phyloP scores from a whole-genome alignment of 1,140 invertebrate species.

The Campoletis sonorensis region DNA sequence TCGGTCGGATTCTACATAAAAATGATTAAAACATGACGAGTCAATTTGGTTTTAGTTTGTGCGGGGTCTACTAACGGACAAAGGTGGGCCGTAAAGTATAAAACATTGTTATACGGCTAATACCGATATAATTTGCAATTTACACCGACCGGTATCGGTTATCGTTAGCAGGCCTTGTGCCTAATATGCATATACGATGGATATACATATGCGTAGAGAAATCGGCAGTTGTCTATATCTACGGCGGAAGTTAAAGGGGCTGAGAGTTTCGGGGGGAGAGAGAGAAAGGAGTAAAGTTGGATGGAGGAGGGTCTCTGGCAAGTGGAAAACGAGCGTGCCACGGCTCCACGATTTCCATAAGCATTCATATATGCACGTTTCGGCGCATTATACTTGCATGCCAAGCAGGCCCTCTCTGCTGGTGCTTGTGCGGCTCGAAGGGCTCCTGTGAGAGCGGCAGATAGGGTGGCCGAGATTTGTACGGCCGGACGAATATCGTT shows the following conservation, averaged over 20 bases:
- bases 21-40: conserved; percentile 23
- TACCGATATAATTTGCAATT: conserved; percentile 44
- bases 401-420: conserved; percentile 50
- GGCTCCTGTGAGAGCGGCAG: conserved; percentile 32
- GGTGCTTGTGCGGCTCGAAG: conserved; percentile 14
- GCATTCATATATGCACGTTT: conserved; percentile 74
- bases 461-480: conserved; percentile 53
- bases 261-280: background rate
- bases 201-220: background rate
- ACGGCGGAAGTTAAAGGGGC: background rate
- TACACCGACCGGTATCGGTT: conserved; percentile 39
- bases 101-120: background rate
- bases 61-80: too few species aligned
- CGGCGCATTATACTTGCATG: conserved; percentile 73
- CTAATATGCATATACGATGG: background rate
- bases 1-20: background rate
- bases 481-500: conserved; percentile 45
- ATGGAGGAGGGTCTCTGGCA: too few species aligned
- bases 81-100: background rate
- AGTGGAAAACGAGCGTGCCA: conserved; percentile 66
- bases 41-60: conserved; percentile 6
- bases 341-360: conserved; percentile 70
- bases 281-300: conserved; percentile 2
- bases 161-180: background rate
- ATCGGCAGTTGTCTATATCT: conserved; percentile 9